Conservation (phyloP, 2,888 invertebrate species). For the Agrilus biguttatus region DNA sequence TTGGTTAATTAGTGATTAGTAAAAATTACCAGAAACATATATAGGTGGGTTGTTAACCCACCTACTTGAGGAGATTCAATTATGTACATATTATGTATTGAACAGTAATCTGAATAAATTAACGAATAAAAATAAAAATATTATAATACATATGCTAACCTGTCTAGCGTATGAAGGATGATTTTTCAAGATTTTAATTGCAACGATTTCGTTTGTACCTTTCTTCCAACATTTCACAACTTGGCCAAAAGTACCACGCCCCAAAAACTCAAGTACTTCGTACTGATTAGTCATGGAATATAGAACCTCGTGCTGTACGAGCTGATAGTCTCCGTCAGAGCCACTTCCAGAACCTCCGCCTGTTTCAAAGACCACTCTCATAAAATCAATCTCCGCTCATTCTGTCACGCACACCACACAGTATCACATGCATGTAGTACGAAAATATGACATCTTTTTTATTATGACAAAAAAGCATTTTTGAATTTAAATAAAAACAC, state of each 20-base stretch:
- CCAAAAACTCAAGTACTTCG: constrained; percentile 96
- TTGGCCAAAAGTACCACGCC: constrained; percentile 96
- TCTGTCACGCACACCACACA: constrained; percentile 10
- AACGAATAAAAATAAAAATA: neutral
- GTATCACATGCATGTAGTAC: constrained; percentile 10
- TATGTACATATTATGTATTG: too few species aligned
- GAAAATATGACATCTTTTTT: constrained; percentile 1
- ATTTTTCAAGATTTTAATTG: constrained; percentile 99
- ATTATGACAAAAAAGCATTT: neutral
- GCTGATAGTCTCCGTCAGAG: constrained; percentile 94
- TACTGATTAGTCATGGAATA: constrained; percentile 94
- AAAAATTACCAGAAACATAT: too few species aligned
- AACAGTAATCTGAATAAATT: too few species aligned
- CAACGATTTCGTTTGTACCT: constrained; percentile 99
- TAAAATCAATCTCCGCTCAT: constrained; percentile 13
- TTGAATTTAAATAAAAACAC: too few species aligned
- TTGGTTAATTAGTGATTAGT: too few species aligned
- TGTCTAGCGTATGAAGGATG: constrained; percentile 99
- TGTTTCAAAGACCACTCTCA: constrained; percentile 28
- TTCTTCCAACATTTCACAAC: constrained; percentile 99
- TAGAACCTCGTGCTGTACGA: constrained; percentile 96
- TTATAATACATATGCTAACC: constrained; percentile 19
- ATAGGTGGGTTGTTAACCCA: too few species aligned
- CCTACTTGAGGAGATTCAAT: too few species aligned
- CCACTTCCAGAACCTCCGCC: constrained; percentile 68